Evolutionary conservation across 1,140 invertebrate genomes (phyloP).

Genomic region (Nebria ingens): DNA sequence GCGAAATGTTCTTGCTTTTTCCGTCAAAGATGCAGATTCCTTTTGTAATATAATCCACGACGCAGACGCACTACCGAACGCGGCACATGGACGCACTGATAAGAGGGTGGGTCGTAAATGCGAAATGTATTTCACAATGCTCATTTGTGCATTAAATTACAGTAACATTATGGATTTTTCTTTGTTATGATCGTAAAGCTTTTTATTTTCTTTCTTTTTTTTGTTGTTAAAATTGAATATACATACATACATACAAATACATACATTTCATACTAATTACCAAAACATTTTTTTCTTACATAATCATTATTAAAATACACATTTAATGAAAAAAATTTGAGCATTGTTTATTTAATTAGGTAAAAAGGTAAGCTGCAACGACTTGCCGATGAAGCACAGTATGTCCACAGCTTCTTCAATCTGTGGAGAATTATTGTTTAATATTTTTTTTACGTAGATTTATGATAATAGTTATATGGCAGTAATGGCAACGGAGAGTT

Average conservation of each 20-base stretch:
- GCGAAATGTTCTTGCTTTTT: too few species aligned
- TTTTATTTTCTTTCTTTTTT: too few species aligned
- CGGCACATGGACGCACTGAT: too few species aligned
- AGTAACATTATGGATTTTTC: too few species aligned
- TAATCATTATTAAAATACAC: neutral
- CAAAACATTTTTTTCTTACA: too few species aligned
- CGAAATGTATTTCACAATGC: neutral
- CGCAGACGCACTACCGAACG: neutral
- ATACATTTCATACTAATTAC: too few species aligned
- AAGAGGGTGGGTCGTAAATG: too few species aligned
- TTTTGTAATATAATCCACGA: too few species aligned
- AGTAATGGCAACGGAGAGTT: too few species aligned
- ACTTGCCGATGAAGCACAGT: constrained; percentile 73
- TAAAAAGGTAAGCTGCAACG: constrained; percentile 55
- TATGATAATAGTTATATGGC: too few species aligned
- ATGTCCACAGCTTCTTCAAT: constrained; percentile 86
- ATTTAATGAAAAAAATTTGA: neutral
- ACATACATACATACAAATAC: neutral
- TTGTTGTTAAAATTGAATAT: neutral
- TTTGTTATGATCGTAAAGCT: too few species aligned
- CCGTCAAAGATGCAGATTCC: neutral
- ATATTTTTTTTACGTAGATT: constrained; percentile 2
- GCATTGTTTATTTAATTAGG: neutral
- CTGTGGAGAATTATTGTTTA: constrained; percentile 34
- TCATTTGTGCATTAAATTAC: too few species aligned